Evolutionary conservation across 2,888 invertebrate genomes (phyloP), one percentile per base, ranked within the genome.

Genomic region (Leptopterna dolabrata): DNA sequence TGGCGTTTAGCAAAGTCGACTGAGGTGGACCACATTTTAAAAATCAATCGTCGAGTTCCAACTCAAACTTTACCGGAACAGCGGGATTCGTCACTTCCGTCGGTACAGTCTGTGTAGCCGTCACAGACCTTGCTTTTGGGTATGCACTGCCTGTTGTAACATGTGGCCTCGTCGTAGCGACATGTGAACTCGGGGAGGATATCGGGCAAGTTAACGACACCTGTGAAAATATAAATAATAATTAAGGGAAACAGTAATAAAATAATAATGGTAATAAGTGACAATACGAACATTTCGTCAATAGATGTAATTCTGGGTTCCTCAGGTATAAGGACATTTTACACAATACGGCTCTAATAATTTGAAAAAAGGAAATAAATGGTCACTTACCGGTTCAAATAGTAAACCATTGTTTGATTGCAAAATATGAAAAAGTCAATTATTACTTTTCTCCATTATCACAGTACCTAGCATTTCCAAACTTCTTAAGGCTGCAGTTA

Each of bases 111-210:
- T n/a, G 92, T 92, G 63, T 93, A 93, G 11, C 95, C 95, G 91
- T 98, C 95, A 90, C 97, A 97, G 27, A 97, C 95, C 85, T 94
- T 94, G 24, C 94, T 92, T 91, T 95, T 96, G 0, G 95, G 94
- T 89, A 99, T 97, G 91, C 99, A 99, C 90, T 98, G 95, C 78
- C 97, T 97, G 91, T 96, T 98, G 88, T 95, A 94, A 91, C 99
- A 99, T 0, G 97, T 97, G 0, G 97, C 96, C 92, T 98, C 95
- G 88, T 95, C 93, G 51, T 93, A 92, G 71, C 92, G 93, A 90
- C 96, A 96, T 41, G 93, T 94, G 92, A 94, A 19, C 24, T 71
- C 71, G 24, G 87, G 78, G 73, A 73, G 6, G 24, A 7, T 14
- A 93, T 92, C 73, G 92, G 93, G 88, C 91, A 88, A 19, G 91